Evolutionary conservation across 2,797 vertebrate genomes (phyloP), one percentile per base, ranked within the genome.

Genomic region (Sardinella longiceps): DNA sequence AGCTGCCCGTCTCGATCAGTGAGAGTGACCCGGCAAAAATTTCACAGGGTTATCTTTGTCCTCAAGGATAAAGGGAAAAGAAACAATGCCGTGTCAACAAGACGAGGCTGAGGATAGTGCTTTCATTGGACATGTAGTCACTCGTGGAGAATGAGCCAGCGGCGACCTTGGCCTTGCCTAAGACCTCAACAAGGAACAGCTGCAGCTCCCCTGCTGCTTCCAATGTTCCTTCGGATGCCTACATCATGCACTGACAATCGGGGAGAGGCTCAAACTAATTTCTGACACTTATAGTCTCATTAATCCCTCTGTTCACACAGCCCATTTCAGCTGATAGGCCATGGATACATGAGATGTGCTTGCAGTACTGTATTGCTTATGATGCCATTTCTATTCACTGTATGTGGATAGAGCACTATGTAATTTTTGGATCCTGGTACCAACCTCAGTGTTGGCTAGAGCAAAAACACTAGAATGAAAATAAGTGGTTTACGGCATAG

Each of bases 21-120:
- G 83, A 89, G 81, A 85, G 85, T 84, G 91, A 89, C 91, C 89
- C 77, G 43, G 83, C 80, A 87, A 88, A 92, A 93, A 94, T 94
- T 89, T 94, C 89, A 93, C 94, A 92, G 89, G 81, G 92, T 94
- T 95, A 95, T 95, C 90, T 94, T 94, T 93, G 92, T 93, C 90
- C 91, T 88, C 89, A 90, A 90, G n/a, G 66, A 37, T 74, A 74
- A 74, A 74, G 15, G 66, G 66, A 37, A 74, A 14, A 92, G 90
- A 91, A 90, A 90, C 91, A 88, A 91, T 88, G 89, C 88, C 88
- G 63, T 91, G 90, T 93, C 91, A 91, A 90, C 88, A 85, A 87
- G 77, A 85, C 82, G 86, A 85, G 82, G 87, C 88, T 63, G 70
- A 81, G 88, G 86, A 89, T 80, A 81, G 63, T 12, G 85, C 81